Percentiles rank a stretch among this genome's conserved stretches.
Conservation (phyloP, 2,797 vertebrate species). For the Ctenochaetus hawaiiensis region DNA sequence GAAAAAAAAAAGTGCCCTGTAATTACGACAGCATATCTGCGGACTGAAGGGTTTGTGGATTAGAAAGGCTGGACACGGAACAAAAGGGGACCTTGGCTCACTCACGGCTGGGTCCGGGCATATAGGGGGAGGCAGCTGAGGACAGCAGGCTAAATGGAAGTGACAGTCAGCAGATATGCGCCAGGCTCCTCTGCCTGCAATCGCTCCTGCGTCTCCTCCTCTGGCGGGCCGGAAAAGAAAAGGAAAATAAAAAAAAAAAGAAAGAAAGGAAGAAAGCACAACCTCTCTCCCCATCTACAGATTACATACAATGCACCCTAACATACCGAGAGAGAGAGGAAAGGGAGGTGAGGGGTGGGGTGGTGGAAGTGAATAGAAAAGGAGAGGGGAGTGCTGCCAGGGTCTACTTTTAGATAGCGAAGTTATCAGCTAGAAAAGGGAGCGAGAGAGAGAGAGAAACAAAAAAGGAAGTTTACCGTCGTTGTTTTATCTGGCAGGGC, state of each 20-base stretch:
- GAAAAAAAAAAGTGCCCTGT: constrained; percentile 27
- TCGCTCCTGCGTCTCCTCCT: constrained; percentile 46
- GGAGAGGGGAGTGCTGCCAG: constrained; percentile 58
- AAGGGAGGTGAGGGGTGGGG: constrained; percentile 25
- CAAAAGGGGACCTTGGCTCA: constrained; percentile 67
- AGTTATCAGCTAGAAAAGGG: constrained; percentile 75
- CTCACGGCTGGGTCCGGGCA: constrained; percentile 47
- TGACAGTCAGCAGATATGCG: constrained; percentile 80
- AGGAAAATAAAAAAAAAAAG: constrained; percentile 25
- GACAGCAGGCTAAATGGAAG: constrained; percentile 78
- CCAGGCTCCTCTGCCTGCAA: constrained; percentile 54
- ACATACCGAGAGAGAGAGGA: constrained; percentile 55
- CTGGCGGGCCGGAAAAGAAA: constrained; percentile 49
- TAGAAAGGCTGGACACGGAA: constrained; percentile 60
- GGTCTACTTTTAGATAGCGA: constrained; percentile 77
- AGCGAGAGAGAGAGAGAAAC: constrained; percentile 61
- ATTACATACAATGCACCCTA: constrained; percentile 73
- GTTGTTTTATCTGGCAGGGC: constrained; percentile 79
- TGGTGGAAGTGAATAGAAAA: constrained; percentile 47
- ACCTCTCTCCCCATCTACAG: constrained; percentile 45
- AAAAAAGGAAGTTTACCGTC: constrained; percentile 77
- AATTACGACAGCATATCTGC: constrained; percentile 45
- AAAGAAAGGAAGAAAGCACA: constrained; percentile 2
- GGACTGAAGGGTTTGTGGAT: constrained; percentile 48
- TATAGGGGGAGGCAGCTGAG: constrained; percentile 56